A percentile compares a stretch with the other conserved stretches of the same genome.
Conservation (phyloP, 1,140 invertebrate genomes). For the Drosophila chauvacae region DNA sequence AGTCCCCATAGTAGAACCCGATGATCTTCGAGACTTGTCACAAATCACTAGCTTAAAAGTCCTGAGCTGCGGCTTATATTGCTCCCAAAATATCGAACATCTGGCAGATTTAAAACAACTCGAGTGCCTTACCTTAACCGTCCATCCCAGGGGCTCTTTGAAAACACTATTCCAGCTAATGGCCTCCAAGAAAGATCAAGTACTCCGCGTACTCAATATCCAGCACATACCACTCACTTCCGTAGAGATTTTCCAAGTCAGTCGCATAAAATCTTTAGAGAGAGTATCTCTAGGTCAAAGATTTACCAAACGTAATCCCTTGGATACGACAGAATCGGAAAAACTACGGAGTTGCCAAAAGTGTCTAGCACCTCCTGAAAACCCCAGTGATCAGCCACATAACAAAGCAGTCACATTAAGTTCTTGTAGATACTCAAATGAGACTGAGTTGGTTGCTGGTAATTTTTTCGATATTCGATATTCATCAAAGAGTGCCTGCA, state of each 20-base stretch:
- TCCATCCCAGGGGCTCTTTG: conserved; percentile 4
- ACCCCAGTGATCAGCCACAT: background rate
- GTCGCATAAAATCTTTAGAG: conserved; percentile 1
- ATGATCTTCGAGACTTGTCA: background rate
- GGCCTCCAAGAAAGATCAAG: background rate
- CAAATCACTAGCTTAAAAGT: background rate
- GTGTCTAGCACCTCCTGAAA: background rate
- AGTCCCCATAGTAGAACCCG: background rate
- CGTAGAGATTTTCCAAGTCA: background rate
- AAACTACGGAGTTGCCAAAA: background rate
- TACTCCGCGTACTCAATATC: background rate
- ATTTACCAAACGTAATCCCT: background rate
- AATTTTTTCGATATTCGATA: no score
- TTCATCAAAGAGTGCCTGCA: background rate
- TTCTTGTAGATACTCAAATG: background rate
- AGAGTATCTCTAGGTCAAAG: background rate
- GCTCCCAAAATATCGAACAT: background rate
- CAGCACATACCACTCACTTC: background rate
- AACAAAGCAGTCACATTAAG: background rate
- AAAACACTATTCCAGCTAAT: background rate
- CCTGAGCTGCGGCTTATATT: background rate
- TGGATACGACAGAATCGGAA: background rate
- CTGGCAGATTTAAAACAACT: background rate
- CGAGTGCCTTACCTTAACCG: background rate
- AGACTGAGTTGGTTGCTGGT: background rate